Base-by-base conservation (phyloP, 2,797 vertebrate genomes). In the Macrochelys suwanniensis region DNA sequence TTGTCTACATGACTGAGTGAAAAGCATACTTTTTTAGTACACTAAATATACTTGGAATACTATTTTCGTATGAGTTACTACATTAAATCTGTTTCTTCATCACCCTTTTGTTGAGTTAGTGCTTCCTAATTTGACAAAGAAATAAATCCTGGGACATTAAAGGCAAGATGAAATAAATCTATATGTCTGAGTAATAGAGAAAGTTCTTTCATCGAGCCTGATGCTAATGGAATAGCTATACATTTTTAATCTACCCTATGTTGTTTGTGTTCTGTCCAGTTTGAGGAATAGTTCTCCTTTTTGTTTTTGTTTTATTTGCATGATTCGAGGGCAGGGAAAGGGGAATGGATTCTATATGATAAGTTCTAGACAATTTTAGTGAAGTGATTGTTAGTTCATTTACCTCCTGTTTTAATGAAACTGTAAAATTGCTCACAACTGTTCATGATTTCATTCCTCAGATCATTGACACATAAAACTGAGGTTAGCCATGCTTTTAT, bases 331-430 rank as follows among this genome's bases (percentile, higher is more conserved):
- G 57, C 12, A 68, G n/a, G 47, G 65, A 57, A 80, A 87, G 50
- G 84, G 57, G 50, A 88, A 81, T 92, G 91, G 88, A 80, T 71
- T 94, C 89, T 84, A 71, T 89, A 84, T 51, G 89, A 91, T 90
- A 92, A 53, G 83, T 59, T 33, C 45, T 87, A 87, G 89, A 92
- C 80, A 74, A 87, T 17, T 42, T 53, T 82, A 49, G 57, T 92
- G 92, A 81, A 94, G 92, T 74, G 88, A 0, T 74, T 87, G 93
- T 77, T 96, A 51, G 88, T 80, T 88, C 88, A 28, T 86, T 85
- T 89, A 79, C 86, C 26, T 80, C 61, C 3, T 89, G 74, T 90
- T 88, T 86, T 31, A 90, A 68, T 28, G 49, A 82, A 93, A 59
- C 17, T 78, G 87, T 47, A 80, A 80, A 95, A 90, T n/a, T 9